Evolutionary conservation across 2,113 vertebrate genomes (phyloP).

Genomic region (Aphelocoma coerulescens): DNA sequence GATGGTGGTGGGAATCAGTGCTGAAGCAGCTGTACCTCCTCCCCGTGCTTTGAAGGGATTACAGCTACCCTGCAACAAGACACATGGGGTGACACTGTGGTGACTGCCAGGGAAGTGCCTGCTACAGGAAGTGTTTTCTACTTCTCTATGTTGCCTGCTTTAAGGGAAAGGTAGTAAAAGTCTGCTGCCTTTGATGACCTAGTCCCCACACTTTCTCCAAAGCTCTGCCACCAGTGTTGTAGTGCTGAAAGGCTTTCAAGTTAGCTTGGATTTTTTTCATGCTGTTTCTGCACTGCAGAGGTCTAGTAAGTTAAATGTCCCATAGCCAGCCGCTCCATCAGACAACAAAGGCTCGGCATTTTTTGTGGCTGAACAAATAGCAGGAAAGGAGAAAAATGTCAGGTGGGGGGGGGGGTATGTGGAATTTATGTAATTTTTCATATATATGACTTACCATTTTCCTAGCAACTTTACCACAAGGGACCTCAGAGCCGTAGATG

Average conservation of each 20-base stretch:
- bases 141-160: accelerated
- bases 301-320: neutral
- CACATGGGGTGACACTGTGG: accelerated
- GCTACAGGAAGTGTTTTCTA: neutral
- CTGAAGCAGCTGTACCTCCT: neutral
- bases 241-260: neutral
- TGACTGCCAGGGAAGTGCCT: neutral
- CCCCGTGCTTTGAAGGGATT: neutral
- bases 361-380: neutral
- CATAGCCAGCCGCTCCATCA: neutral
- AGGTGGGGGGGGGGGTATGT: neutral
- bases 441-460: neutral
- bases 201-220: neutral
- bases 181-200: neutral
- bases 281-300: neutral
- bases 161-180: neutral
- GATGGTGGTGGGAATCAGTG: neutral
- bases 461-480: neutral
- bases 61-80: neutral
- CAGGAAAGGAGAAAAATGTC: neutral
- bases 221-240: neutral
- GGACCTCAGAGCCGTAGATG: neutral
- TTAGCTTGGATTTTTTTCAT: neutral
- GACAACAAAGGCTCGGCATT: neutral
- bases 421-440: neutral